Evolutionary conservation across 2,888 invertebrate species (phyloP), one percentile per base, ranked within the genome.

Genomic region (Dugesia japonica): DNA sequence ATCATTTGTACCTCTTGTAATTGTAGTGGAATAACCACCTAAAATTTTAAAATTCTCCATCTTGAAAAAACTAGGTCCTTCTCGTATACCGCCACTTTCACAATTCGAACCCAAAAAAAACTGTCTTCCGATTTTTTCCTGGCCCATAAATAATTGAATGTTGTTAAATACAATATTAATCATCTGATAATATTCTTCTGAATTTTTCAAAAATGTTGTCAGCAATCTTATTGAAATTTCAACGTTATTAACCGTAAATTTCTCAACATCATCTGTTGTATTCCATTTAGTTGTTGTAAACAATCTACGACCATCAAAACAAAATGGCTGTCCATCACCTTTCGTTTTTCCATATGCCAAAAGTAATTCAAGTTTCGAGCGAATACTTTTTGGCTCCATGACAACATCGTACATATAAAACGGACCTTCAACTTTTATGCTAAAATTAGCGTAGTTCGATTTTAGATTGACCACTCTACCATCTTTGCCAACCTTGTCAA

Each of bases 21-120:
- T 56, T 1, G 56, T 56, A 4, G 56, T 56, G n/a, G 56, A 56
- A 56, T 20, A 56, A 1, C 56, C 56, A 13, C 56, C 56, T 56
- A 56, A 56, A 56, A 56, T 56, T n/a, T 56, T 56, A n/a, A 56
- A 56, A 56, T 56, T 56, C 4, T 56, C n/a, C n/a, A 56, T 56
- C 17, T 56, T 23, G 17, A 56, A 56, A 23, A 56, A 56, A n/a
- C 56, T 56, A n/a, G 56, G 56, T 20, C 56, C 56, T 23, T 56
- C 56, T 56, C 23, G n/a, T 4, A 56, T 20, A 7, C 20, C n/a
- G 7, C n/a, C 56, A 23, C 20, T 20, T 20, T 56, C 56, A 23
- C 56, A 56, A 56, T 56, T 56, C n/a, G 56, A 56, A 20, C 20
- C n/a, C n/a, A 56, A 7, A 23, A 56, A 56, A 56, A 20, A 56